Percentiles rank a stretch among this genome's conserved stretches.
Evolutionary conservation across 2,113 vertebrate genomes (phyloP).

Genomic region (Pachypanchax playfairii): DNA sequence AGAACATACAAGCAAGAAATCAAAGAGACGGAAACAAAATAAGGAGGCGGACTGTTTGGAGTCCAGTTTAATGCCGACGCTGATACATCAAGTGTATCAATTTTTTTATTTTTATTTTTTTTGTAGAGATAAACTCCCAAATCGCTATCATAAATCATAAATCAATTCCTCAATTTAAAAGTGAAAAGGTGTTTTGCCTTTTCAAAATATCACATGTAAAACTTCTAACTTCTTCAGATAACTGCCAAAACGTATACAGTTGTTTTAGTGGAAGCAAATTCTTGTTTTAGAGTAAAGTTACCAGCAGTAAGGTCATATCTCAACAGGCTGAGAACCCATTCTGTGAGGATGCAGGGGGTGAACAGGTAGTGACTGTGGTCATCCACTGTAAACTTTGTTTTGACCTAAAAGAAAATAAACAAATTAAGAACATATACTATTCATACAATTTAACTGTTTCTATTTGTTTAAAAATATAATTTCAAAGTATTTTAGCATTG

Average conservation of each 20-base stretch:
- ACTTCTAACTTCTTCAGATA: background rate
- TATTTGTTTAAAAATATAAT: background rate
- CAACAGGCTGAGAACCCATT: slow-evolving; percentile 95
- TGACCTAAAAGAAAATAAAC: slow-evolving; percentile 80
- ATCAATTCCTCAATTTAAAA: too few relatives aligned
- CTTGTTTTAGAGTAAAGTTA: slow-evolving; percentile 62
- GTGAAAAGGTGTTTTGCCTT: background rate
- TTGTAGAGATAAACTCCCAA: too few relatives aligned
- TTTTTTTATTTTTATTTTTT: too few relatives aligned
- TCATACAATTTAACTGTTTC: background rate
- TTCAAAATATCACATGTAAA: background rate
- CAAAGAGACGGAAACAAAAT: too few relatives aligned
- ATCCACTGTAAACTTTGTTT: slow-evolving; percentile 91
- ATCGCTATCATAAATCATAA: too few relatives aligned
- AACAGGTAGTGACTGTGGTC: slow-evolving; percentile 96
- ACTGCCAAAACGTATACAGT: background rate
- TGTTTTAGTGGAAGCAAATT: background rate
- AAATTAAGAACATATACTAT: accelerated
- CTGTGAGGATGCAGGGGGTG: slow-evolving; percentile 93
- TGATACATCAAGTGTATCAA: too few relatives aligned
- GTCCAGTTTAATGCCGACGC: too few relatives aligned
- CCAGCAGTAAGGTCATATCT: slow-evolving; percentile 92
- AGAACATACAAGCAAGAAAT: too few relatives aligned
- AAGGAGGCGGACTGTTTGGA: too few relatives aligned
- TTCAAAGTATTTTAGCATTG: background rate